phyloP scores from a whole-genome alignment of 2,797 vertebrate species.

The Neosalanx taihuensis region DNA sequence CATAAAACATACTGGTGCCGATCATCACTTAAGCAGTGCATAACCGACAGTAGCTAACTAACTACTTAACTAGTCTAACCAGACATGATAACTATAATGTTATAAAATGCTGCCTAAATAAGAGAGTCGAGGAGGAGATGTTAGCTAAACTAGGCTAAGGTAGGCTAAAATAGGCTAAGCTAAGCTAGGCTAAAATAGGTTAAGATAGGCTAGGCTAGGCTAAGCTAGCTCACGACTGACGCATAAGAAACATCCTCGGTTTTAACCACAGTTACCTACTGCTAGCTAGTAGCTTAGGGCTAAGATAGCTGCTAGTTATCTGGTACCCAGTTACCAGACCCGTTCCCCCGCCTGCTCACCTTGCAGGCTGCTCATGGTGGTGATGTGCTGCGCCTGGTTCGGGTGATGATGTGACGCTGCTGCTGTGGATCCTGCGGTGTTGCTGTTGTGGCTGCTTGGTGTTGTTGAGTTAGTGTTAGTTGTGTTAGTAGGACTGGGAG shows the following conservation, averaged over 20 bases:
- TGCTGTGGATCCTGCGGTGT: conserved; percentile 58
- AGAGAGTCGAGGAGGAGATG: no score
- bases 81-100: conserved; percentile 17
- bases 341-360: conserved; percentile 69
- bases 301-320: background rate
- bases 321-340: background rate
- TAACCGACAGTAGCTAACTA: background rate
- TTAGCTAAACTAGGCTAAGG: background rate
- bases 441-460: conserved; percentile 72
- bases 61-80: conserved; percentile 3
- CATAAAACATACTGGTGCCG: background rate
- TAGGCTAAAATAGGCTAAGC: background rate
- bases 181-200: background rate
- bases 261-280: background rate
- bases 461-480: conserved; percentile 72
- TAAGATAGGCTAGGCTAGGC: background rate
- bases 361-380: conserved; percentile 86
- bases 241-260: background rate
- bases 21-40: no score
- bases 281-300: background rate
- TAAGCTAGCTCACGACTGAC: background rate
- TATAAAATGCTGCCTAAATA: background rate
- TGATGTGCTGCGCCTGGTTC: conserved; percentile 68
- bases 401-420: conserved; percentile 48
- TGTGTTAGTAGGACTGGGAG: conserved; percentile 73